Conservation (phyloP, 2,113 vertebrate genomes). For the Nematolebias whitei region DNA sequence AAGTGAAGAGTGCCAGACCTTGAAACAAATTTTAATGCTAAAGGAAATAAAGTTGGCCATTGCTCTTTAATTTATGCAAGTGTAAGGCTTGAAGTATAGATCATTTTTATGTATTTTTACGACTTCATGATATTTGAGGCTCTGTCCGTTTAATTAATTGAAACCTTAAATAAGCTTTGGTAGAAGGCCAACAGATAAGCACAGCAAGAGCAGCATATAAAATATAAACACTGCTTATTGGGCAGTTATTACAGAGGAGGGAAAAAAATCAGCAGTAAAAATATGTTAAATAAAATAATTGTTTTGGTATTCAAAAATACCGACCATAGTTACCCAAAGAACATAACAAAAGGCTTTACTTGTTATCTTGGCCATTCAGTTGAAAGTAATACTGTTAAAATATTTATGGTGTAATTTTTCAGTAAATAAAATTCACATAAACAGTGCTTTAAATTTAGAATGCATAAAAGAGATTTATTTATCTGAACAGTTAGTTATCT, state of each 20-base stretch:
- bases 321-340: not conserved
- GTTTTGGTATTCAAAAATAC: not conserved
- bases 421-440: not conserved
- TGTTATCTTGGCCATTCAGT: not conserved
- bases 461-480: not conserved
- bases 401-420: not conserved
- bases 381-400: not conserved
- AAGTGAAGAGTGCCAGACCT: not conserved
- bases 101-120: not conserved
- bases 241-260: not conserved
- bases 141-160: not conserved
- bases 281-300: not conserved
- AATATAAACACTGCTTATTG: not conserved
- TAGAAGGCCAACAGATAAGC: not conserved
- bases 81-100: not conserved
- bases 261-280: not conserved
- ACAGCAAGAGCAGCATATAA: not conserved
- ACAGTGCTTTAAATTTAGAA: not conserved
- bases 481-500: constrained; percentile 1
- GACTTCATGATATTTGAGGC: too few species aligned
- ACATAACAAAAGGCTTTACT: not conserved
- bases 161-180: not conserved
- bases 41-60: too few species aligned
- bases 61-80: not conserved
- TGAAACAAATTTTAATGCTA: not conserved